Evolutionary conservation across 1,140 invertebrate species (phyloP).

Genomic region (Mycetomoellerius zeteki): DNA sequence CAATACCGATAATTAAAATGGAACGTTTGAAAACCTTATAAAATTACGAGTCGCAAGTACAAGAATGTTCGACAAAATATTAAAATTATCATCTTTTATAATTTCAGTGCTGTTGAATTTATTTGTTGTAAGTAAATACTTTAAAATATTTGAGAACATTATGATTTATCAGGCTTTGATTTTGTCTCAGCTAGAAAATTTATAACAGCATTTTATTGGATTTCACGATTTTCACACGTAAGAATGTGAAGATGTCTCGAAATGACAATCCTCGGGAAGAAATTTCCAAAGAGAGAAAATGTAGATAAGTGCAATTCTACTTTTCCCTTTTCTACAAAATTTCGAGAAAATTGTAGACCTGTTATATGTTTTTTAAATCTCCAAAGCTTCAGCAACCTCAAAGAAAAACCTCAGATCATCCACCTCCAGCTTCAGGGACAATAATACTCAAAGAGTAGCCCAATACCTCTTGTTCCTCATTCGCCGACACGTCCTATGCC

Average conservation of each 20-base stretch:
- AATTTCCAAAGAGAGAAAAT: not conserved
- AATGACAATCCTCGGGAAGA: not conserved
- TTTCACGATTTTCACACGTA: not conserved
- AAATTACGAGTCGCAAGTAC: not conserved
- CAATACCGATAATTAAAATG: constrained; percentile 41
- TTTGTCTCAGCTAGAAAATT: not conserved
- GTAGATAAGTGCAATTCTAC: not conserved
- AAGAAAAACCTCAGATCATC: not conserved
- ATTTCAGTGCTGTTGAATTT: not conserved
- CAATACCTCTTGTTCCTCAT: constrained; percentile 3
- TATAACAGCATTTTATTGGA: constrained; percentile 8
- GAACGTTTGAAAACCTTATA: constrained; percentile 12
- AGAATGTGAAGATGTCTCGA: not conserved
- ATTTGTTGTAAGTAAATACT: not conserved
- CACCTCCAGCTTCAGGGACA: not conserved
- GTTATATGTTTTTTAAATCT: not conserved
- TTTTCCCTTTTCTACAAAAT: not conserved
- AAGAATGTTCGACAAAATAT: not conserved
- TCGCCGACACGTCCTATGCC: not conserved
- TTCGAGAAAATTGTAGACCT: not conserved
- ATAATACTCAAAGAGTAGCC: constrained; percentile 2
- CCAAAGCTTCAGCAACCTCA: not conserved
- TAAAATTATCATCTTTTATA: not conserved
- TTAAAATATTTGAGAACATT: not conserved
- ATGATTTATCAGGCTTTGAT: not conserved